Percentiles rank a stretch among this genome's conserved stretches.
Conservation (phyloP, 1,140 invertebrate species). For the Bathynomus jamesi region DNA sequence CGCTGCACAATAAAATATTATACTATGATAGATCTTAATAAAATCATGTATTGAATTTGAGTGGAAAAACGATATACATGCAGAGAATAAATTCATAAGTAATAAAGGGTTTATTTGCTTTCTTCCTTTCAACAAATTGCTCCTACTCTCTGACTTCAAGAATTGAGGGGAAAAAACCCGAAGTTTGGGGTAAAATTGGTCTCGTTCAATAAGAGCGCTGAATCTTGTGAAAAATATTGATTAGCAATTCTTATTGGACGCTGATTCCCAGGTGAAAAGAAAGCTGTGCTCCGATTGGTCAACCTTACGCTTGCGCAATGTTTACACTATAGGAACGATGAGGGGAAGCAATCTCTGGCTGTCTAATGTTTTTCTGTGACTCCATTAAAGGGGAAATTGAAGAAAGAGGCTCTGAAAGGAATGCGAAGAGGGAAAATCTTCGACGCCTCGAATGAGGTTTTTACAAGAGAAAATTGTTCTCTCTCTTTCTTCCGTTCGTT, state of each 20-base stretch:
- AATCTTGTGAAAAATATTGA: background rate
- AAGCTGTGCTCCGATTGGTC: background rate
- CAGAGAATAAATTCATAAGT: background rate
- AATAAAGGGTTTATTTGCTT: background rate
- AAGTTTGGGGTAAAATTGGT: background rate
- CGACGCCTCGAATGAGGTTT: background rate
- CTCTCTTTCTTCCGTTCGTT: no score
- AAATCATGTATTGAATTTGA: background rate
- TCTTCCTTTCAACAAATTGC: background rate
- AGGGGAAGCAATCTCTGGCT: background rate
- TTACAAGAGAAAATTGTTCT: background rate
- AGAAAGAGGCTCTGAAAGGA: background rate
- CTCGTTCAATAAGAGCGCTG: background rate
- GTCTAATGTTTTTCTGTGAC: slow-evolving; percentile 1
- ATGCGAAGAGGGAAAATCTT: background rate
- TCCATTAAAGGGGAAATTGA: slow-evolving; percentile 1
- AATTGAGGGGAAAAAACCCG: background rate
- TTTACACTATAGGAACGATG: background rate
- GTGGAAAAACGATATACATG: background rate
- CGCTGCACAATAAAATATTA: background rate
- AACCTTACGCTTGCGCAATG: background rate
- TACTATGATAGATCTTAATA: background rate
- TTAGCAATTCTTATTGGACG: background rate
- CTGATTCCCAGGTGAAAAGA: background rate
- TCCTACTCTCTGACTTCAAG: background rate